A percentile compares a stretch with the other conserved stretches of the same genome.
Evolutionary conservation across 2,888 invertebrate genomes (phyloP).

Genomic region (Tipula unca): DNA sequence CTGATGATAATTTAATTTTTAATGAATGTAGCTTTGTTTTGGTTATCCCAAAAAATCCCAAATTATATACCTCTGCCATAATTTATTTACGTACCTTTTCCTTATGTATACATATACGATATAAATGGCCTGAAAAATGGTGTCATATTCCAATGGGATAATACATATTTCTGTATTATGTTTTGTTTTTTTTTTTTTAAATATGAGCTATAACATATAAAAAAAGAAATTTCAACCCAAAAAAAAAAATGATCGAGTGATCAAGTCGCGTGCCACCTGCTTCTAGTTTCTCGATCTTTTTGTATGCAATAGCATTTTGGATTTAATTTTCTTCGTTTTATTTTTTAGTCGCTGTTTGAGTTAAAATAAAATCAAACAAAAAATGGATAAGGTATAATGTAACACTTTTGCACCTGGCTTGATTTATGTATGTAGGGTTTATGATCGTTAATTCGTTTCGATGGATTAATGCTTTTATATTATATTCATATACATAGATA

Average conservation of each 20-base stretch:
- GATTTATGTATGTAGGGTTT: neutral
- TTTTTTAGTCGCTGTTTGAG: neutral
- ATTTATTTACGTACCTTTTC: neutral
- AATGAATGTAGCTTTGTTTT: neutral
- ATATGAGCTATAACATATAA: neutral
- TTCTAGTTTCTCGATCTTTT: neutral
- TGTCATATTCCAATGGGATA: slow-evolving; percentile 8
- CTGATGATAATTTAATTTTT: neutral
- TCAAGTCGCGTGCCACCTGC: slow-evolving; percentile 20
- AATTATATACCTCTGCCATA: neutral
- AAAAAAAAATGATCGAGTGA: neutral
- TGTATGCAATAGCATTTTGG: neutral
- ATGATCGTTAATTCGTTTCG: neutral
- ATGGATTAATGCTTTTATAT: too few relatives aligned
- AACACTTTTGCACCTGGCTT: neutral
- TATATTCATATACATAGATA: too few relatives aligned
- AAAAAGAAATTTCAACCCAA: neutral
- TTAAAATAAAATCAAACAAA: neutral
- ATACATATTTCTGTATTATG: neutral
- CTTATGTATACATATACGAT: neutral
- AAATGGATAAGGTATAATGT: slow-evolving; percentile 3
- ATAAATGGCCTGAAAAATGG: neutral
- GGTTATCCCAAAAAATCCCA: neutral
- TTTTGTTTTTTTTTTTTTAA: neutral
- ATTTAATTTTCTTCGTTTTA: neutral